phyloP scores from a whole-genome alignment of 30 jellyfish, hydroid and myxozoan genomes.

The Aurelia aurita region DNA sequence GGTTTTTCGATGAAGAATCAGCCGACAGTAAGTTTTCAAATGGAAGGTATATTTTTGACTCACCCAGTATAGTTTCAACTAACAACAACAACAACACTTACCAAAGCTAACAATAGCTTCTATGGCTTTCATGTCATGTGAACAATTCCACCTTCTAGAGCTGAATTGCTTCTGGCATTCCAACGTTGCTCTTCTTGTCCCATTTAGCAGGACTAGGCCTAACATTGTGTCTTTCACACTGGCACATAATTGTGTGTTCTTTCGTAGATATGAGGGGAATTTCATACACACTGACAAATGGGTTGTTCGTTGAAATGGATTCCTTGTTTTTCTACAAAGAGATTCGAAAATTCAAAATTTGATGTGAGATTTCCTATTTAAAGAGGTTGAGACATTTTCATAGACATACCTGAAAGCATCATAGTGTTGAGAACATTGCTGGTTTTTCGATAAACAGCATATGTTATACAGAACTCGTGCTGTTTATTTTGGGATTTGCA shows the following conservation, averaged over 20 bases:
- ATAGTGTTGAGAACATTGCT: too few relatives aligned
- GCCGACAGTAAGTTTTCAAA: too few relatives aligned
- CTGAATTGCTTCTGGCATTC: conserved; percentile 90
- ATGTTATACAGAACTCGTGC: too few relatives aligned
- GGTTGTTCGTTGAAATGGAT: conserved; percentile 62
- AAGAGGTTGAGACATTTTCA: too few relatives aligned
- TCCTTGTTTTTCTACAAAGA: conserved; percentile 47
- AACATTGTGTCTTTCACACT: conserved; percentile 55
- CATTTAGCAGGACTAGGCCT: conserved; percentile 73
- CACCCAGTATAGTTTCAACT: too few relatives aligned
- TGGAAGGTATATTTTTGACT: too few relatives aligned
- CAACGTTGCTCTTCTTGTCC: conserved; percentile 77
- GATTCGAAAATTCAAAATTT: too few relatives aligned
- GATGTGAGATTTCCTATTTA: too few relatives aligned
- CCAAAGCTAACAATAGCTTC: conserved; percentile 72
- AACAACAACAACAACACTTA: background rate
- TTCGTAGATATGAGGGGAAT: conserved; percentile 64
- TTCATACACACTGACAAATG: conserved; percentile 76
- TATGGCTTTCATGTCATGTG: conserved; percentile 59
- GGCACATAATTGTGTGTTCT: conserved; percentile 65
- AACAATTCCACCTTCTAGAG: conserved; percentile 86
- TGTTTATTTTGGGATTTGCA: too few relatives aligned
- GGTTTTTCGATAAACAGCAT: too few relatives aligned
- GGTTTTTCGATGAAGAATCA: too few relatives aligned
- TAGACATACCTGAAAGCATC: too few relatives aligned